Evolutionary conservation across 2,888 invertebrate genomes (phyloP).

Genomic region (Seira sanloemensis): DNA sequence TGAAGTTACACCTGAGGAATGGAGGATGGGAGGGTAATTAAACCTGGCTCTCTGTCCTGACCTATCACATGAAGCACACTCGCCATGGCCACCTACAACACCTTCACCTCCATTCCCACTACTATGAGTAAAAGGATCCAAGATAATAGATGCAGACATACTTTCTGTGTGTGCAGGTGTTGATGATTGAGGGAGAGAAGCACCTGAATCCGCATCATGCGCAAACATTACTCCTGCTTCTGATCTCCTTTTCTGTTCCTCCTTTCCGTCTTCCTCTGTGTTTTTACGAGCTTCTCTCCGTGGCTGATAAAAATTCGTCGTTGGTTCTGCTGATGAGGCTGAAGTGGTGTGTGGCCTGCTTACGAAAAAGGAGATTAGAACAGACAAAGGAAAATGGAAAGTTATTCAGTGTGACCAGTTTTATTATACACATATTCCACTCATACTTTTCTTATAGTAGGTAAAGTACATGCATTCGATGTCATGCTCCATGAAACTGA

Average conservation of each 20-base stretch:
- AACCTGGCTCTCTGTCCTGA: constrained; percentile 7
- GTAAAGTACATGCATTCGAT: not conserved
- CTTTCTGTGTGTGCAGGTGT: not conserved
- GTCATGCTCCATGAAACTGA: not conserved
- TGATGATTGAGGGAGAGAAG: not conserved
- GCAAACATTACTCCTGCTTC: not conserved
- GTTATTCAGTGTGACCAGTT: not conserved
- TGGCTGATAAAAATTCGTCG: not conserved
- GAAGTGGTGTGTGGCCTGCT: constrained; percentile 17
- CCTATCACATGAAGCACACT: not conserved
- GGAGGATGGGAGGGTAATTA: not conserved
- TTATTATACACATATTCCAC: not conserved
- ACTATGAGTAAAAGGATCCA: too few species aligned
- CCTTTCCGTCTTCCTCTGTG: not conserved
- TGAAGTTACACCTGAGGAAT: not conserved
- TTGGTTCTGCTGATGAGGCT: not conserved
- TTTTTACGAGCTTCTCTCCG: constrained; percentile 12
- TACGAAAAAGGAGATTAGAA: not conserved
- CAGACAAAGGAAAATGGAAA: constrained; percentile 21
- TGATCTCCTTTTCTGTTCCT: not conserved
- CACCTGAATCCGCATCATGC: not conserved
- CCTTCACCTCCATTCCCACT: not conserved
- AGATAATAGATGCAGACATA: not conserved
- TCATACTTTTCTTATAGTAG: not conserved
- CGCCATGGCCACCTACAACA: not conserved